Evolutionary conservation across 2,113 vertebrate species (phyloP), one percentile per base, ranked within the genome.

Genomic region (Clarias batrachus): DNA sequence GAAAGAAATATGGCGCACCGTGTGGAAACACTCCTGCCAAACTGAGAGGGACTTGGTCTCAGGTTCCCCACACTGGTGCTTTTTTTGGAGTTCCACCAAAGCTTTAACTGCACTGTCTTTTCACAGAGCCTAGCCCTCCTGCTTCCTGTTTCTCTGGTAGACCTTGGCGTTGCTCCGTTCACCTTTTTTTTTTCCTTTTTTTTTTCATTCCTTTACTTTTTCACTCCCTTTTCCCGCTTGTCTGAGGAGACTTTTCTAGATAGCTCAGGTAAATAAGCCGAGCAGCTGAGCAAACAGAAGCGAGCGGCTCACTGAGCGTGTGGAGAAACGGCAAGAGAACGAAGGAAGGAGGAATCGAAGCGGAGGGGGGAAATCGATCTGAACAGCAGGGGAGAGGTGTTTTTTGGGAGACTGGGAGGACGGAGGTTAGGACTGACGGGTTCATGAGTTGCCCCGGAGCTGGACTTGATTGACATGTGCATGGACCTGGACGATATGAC

Each of bases 231-330:
- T 94, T 94, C 94, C 88, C 91, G 95, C 91, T 94, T 91, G 93
- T 96, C 95, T 96, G 93, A 95, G 94, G 95, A 96, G 96, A 96
- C 94, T 96, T 97, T 92, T 92, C 92, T 93, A 92, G 94, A 94
- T 94, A 95, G 93, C 94, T 96, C 94, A 95, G 95, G 96, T 97
- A 97, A 97, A 98, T 96, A 97, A 95, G 91, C 95, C 93, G 92
- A 93, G 95, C 97, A 98, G 97, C 97, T 98, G 97, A 97, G 96
- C 93, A 98, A 99, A 99, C 95, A 98, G 92, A 92, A 93, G 91
- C 93, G 89, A 90, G 89, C 94, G 94, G 92, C 89, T 86, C 86
- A 91, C 89, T 93, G 93, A 94, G 94, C 92, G 94, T 71, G 80
- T n/a, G 52, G 85, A 79, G 82, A 71, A 48, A 76, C 14, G 13